These are phyloP conservation scores for Mirounga angustirostris DNA, from an alignment of 2,113 vertebrate genomes.

Conservation along the genomic window DNA sequence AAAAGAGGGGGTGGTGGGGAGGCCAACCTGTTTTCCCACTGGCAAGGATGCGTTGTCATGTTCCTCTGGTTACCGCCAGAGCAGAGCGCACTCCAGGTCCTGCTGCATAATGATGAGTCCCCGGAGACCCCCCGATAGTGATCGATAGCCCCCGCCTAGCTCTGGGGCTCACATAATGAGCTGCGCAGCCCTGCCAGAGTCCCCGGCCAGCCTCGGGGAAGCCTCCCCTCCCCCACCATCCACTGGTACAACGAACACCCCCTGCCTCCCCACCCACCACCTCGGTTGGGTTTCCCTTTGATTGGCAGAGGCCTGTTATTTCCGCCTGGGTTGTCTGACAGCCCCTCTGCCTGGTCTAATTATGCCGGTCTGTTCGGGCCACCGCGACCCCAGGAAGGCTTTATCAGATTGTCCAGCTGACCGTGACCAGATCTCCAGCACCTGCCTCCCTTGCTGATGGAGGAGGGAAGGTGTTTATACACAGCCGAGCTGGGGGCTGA, in stretches of 20 bases:
- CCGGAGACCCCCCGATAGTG: conserved; percentile 71
- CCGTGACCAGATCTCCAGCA: conserved; percentile 78
- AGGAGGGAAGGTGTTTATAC: conserved; percentile 73
- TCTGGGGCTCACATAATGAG: conserved; percentile 73
- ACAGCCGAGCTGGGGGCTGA: conserved; percentile 61
- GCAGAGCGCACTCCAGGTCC: conserved; percentile 16
- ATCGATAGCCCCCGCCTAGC: conserved; percentile 75
- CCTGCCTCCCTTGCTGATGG: conserved; percentile 77
- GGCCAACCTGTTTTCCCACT: conserved; percentile 47
- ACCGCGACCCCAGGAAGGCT: conserved; percentile 73
- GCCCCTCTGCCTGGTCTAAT: conserved; percentile 75
- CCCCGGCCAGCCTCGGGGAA: conserved; percentile 66
- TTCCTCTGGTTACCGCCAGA: neutral
- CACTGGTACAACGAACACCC: neutral
- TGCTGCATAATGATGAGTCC: conserved; percentile 70
- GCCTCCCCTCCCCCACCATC: conserved; percentile 73
- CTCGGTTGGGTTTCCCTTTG: conserved; percentile 70
- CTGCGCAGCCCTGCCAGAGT: conserved; percentile 57
- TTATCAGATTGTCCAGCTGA: conserved; percentile 83
- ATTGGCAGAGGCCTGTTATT: conserved; percentile 78
- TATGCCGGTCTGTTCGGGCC: conserved; percentile 69
- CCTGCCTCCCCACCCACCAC: neutral
- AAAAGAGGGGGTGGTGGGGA: neutral
- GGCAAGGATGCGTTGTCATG: neutral
- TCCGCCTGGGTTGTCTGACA: conserved; percentile 78